phyloP scores from a whole-genome alignment of 2,113 vertebrate genomes.

The Penelope pileata region DNA sequence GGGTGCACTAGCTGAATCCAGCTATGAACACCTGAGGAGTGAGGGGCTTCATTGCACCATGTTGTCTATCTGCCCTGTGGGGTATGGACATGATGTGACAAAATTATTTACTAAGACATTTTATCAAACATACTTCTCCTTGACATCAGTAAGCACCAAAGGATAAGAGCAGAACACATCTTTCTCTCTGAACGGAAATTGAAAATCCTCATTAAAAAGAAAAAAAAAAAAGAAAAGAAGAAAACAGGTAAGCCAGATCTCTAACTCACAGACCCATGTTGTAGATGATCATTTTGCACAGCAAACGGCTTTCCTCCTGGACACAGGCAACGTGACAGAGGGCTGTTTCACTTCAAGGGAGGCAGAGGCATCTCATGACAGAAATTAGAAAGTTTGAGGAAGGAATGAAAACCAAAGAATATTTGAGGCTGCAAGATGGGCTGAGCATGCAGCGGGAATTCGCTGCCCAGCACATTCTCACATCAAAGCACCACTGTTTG shows the following conservation, averaged over 20 bases:
- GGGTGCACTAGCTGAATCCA: background rate
- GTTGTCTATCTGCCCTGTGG: background rate
- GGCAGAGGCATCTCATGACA: background rate
- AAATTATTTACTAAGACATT: background rate
- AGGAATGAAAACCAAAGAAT: background rate
- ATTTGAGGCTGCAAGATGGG: background rate
- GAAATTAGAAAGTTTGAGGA: background rate
- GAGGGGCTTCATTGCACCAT: background rate
- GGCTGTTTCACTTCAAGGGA: background rate
- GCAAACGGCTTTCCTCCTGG: background rate
- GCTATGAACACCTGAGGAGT: background rate
- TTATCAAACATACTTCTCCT: background rate
- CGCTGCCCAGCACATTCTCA: background rate
- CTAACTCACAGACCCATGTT: background rate
- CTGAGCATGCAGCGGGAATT: background rate
- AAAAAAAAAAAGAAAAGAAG: background rate
- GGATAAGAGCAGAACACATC: background rate
- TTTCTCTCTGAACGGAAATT: background rate
- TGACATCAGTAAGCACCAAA: background rate
- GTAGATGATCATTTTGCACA: background rate
- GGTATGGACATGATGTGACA: background rate
- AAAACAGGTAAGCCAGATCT: background rate
- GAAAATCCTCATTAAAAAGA: background rate
- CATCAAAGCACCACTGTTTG: background rate
- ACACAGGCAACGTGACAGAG: accelerated